phyloP scores from a whole-genome alignment of 2,888 invertebrate genomes.

The Teinopalpus imperialis region DNA sequence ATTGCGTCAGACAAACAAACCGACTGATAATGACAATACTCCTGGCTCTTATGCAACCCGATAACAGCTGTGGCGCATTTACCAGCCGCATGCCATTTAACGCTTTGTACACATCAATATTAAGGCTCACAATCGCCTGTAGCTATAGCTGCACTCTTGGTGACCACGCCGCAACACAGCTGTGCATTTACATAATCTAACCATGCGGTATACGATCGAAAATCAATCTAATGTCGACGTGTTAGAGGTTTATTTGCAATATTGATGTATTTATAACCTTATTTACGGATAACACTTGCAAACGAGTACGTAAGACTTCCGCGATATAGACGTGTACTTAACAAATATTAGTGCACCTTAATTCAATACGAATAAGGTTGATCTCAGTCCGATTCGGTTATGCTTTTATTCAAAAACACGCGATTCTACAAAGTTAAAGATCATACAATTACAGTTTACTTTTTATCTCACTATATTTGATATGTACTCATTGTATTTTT shows the following conservation, averaged over 20 bases:
- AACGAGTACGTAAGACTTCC: conserved; percentile 13
- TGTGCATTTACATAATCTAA: conserved; percentile 24
- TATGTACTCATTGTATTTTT: conserved; percentile 6
- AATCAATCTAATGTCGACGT: conserved; percentile 6
- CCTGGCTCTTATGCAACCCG: conserved; percentile 24
- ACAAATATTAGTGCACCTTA: background rate
- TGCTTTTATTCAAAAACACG: background rate
- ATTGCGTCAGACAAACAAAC: conserved; percentile 24
- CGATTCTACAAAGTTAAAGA: conserved; percentile 5
- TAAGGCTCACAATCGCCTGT: conserved; percentile 6
- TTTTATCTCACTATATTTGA: conserved; percentile 5
- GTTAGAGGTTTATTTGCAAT: conserved; percentile 10
- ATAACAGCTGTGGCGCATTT: conserved; percentile 26
- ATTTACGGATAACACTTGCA: conserved; percentile 14
- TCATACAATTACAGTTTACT: background rate
- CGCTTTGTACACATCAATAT: background rate
- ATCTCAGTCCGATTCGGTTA: background rate
- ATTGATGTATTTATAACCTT: background rate
- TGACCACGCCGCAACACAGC: conserved; percentile 2
- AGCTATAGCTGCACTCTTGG: background rate
- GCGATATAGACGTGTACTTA: conserved; percentile 11
- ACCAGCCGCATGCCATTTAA: conserved; percentile 1
- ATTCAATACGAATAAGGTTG: background rate
- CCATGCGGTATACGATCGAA: background rate
- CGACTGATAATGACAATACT: conserved; percentile 23